A percentile compares a stretch with the other conserved stretches of the same genome.
Evolutionary conservation across 1,140 invertebrate species (phyloP).

Genomic region (Zaprionus camerounensis): DNA sequence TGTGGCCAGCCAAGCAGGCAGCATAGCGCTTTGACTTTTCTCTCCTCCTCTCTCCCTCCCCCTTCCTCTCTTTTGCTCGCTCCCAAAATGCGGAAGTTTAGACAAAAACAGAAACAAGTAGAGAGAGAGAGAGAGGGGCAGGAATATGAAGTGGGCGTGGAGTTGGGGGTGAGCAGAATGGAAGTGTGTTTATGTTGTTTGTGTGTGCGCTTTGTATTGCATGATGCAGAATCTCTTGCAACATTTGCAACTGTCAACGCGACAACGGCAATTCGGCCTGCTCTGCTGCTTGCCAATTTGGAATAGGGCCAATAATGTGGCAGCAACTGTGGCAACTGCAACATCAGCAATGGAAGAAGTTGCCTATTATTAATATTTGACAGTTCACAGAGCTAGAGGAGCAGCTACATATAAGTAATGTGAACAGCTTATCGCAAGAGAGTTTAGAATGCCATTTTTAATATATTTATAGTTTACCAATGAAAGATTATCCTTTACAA

Average conservation of each 20-base stretch:
- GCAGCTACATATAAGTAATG: not conserved
- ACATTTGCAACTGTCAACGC: constrained; percentile 80
- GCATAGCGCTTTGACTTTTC: constrained; percentile 61
- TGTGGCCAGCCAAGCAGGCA: constrained; percentile 65
- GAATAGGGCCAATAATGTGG: constrained; percentile 68
- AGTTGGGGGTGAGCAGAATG: not conserved
- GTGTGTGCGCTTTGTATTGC: constrained; percentile 20
- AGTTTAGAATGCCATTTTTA: not conserved
- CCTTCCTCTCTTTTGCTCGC: constrained; percentile 29
- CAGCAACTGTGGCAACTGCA: constrained; percentile 6
- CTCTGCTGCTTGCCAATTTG: constrained; percentile 73
- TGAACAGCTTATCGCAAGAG: not conserved
- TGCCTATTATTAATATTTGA: constrained; percentile 39
- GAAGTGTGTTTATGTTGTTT: constrained; percentile 8
- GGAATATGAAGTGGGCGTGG: not conserved
- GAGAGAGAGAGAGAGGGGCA: not conserved
- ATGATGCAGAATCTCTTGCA: constrained; percentile 42
- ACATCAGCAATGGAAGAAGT: constrained; percentile 8
- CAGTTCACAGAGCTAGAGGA: not conserved
- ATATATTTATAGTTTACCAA: not conserved
- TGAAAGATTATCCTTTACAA: too few relatives aligned
- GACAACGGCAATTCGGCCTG: constrained; percentile 53
- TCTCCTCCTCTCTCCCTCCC: not conserved
- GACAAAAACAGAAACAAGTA: constrained; percentile 49
- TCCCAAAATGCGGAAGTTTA: constrained; percentile 78